Percentiles rank a stretch among this genome's conserved stretches.
phyloP scores from a whole-genome alignment of 2,113 vertebrate species.

The Empidonax traillii region DNA sequence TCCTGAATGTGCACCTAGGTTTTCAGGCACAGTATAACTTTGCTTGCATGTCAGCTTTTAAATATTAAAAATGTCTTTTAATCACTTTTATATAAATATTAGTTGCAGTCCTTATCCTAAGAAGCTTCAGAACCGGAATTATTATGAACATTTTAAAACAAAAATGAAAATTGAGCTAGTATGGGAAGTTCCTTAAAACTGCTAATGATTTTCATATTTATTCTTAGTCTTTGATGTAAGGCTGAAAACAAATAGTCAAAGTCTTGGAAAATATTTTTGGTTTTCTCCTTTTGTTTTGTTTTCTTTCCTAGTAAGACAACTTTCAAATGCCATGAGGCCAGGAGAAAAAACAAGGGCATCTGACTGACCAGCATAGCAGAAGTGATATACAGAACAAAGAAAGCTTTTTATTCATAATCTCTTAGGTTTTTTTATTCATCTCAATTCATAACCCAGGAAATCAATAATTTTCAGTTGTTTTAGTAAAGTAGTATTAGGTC shows the following conservation, averaged over 20 bases:
- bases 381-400: conserved; percentile 22
- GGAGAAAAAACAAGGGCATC: conserved; percentile 8
- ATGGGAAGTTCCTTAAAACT: not conserved
- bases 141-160: not conserved
- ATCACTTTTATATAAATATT: not conserved
- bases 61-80: not conserved
- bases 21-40: not conserved
- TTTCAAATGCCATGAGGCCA: not conserved
- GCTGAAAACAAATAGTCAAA: not conserved
- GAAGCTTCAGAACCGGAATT: not conserved
- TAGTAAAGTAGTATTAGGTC: not conserved
- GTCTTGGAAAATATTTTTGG: not conserved
- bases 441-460: conserved; percentile 32
- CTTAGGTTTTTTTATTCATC: not conserved
- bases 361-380: not conserved
- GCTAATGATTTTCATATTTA: not conserved
- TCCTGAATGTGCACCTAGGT: not conserved
- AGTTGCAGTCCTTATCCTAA: not conserved
- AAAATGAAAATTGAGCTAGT: not conserved
- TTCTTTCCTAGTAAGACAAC: not conserved
- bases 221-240: not conserved
- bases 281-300: not conserved
- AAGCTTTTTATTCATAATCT: not conserved
- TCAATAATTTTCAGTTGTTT: conserved; percentile 26
- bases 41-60: not conserved